A percentile compares a stretch with the other conserved stretches of the same genome.
phyloP scores from a whole-genome alignment of 1,140 invertebrate species.

The Drosophila gunungcola region DNA sequence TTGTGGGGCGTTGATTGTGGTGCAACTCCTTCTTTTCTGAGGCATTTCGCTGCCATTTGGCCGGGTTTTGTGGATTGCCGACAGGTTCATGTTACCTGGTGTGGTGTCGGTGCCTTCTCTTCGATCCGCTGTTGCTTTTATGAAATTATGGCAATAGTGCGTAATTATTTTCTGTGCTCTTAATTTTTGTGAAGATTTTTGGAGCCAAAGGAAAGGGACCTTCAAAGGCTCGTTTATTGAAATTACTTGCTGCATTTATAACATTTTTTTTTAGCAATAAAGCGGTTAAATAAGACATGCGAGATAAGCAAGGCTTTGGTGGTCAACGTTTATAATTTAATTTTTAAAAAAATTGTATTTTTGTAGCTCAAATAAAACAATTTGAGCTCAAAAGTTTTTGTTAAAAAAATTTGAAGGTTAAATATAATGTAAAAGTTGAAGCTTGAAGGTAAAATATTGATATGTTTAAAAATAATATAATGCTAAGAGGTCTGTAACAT shows the following conservation, averaged over 20 bases:
- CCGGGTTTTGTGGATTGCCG: conserved; percentile 58
- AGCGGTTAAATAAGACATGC: background rate
- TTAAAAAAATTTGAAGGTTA: too few species aligned
- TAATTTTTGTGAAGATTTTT: conserved; percentile 62
- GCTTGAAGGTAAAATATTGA: too few species aligned
- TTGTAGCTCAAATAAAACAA: too few species aligned
- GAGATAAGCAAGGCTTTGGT: background rate
- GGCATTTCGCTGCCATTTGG: conserved; percentile 29
- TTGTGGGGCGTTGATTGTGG: conserved; percentile 80
- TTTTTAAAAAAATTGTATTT: background rate
- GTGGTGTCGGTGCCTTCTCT: conserved; percentile 25
- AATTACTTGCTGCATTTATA: conserved; percentile 50
- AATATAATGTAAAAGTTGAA: too few species aligned
- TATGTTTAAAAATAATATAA: too few species aligned
- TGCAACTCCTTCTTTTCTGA: conserved; percentile 75
- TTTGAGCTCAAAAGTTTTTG: too few species aligned
- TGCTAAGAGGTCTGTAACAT: too few species aligned
- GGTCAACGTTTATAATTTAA: background rate
- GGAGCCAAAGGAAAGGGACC: conserved; percentile 23
- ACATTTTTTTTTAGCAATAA: background rate
- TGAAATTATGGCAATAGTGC: conserved; percentile 83
- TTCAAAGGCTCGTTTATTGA: conserved; percentile 57
- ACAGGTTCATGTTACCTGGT: conserved; percentile 78
- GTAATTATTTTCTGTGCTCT: conserved; percentile 84
- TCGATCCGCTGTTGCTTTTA: conserved; percentile 46